Evolutionary conservation across 1,140 invertebrate species (phyloP).

Genomic region (Leptoteleia sp.): DNA sequence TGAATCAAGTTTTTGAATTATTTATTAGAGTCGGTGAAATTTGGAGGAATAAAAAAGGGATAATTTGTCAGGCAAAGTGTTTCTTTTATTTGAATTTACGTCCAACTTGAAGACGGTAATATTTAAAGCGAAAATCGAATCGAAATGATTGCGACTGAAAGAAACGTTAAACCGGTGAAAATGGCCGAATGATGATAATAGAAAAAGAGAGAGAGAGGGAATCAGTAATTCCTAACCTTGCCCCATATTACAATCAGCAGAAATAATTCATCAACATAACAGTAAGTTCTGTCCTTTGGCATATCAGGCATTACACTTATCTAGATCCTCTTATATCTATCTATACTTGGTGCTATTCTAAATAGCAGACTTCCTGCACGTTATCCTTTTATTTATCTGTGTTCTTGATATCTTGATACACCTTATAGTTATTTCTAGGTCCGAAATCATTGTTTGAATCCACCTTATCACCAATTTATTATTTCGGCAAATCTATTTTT

Average conservation of each 20-base stretch:
- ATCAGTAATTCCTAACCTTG: conserved; percentile 34
- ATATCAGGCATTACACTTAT: conserved; percentile 35
- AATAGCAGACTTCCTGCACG: conserved; percentile 36
- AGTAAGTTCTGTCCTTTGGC: conserved; percentile 25
- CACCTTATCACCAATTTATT: too few species aligned
- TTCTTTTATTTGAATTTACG: background rate
- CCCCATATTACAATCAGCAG: conserved; percentile 27
- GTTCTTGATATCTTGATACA: conserved; percentile 32
- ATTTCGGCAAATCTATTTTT: too few species aligned
- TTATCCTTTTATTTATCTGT: conserved; percentile 45
- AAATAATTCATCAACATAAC: conserved; percentile 41
- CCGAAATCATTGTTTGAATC: too few species aligned
- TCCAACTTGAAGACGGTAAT: background rate
- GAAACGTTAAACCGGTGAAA: background rate
- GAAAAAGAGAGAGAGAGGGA: conserved; percentile 4
- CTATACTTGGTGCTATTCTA: conserved; percentile 18
- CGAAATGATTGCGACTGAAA: background rate
- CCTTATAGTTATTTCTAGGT: background rate
- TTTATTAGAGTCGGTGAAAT: conserved; percentile 20
- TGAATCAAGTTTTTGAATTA: conserved; percentile 38
- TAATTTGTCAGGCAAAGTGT: conserved; percentile 10
- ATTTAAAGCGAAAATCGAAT: background rate
- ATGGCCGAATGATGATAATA: too few species aligned
- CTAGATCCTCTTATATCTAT: conserved; percentile 42
- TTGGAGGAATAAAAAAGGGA: conserved; percentile 2